Base-by-base conservation (phyloP, 2,797 vertebrate species). In the Dendrocincla fuliginosa region DNA sequence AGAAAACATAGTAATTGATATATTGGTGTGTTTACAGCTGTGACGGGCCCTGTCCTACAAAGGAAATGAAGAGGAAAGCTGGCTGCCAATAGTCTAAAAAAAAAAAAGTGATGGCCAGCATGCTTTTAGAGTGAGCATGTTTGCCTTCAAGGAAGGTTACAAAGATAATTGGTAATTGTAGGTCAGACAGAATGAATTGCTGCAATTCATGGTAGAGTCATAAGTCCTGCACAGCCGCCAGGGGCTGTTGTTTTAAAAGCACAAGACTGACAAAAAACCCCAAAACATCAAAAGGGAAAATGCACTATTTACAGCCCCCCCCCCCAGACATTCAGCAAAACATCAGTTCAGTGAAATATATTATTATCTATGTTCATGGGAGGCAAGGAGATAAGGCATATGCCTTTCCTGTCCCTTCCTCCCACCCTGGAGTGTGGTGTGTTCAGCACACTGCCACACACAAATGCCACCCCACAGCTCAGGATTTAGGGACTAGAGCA, bases 101-200 rank as follows among this genome's bases (percentile, higher is more conserved):
- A 94, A 63, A n/a, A 44, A 46, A 84, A 86, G 83, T 90, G 80
- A 96, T 52, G 89, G 92, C 53, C 63, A 79, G 89, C 80, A 49
- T 89, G 90, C 92, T 95, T 95, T 96, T 87, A 94, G 9, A 92
- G 90, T 0, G 4, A 95, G 76, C 4, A 3, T 91, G 90, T 94
- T 94, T 96, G 95, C 94, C 93, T 96, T 77, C 84, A 83, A 96
- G 95, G 93, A 89, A 96, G 93, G 96, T 96, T 96, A 95, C 78
- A 92, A 73, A 95, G 86, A 94, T 77, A 95, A 94, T 85, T 92
- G 94, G 78, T 93, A 83, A 90, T 61, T 86, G 90, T 80, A 95
- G 94, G 95, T 96, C 94, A 96, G 90, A 94, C 78, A 95, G 77
- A 96, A 95, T 8, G 3, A 94, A 95, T 92, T 94, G 89, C 90